Evolutionary conservation across 2,888 invertebrate species (phyloP).

Genomic region (Phorcus lineatus): DNA sequence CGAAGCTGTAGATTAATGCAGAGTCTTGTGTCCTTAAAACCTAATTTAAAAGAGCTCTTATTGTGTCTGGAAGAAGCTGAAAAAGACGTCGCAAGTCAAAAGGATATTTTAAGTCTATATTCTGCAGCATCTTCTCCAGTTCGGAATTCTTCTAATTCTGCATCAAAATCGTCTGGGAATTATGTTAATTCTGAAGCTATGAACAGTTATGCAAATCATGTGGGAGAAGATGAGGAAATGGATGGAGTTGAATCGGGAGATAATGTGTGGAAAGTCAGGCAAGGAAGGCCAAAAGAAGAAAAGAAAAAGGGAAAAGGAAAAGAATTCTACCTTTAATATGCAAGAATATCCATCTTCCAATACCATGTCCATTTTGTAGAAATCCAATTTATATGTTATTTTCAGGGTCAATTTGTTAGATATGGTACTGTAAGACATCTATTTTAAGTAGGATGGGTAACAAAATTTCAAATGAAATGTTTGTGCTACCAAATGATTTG

Average conservation of each 20-base stretch:
- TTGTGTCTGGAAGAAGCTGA: slow-evolving; percentile 43
- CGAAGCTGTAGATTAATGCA: slow-evolving; percentile 33
- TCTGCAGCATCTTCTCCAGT: slow-evolving; percentile 28
- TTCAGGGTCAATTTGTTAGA: too few species aligned
- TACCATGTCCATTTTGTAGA: too few species aligned
- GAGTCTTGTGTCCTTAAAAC: slow-evolving; percentile 38
- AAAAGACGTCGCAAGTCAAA: slow-evolving; percentile 37
- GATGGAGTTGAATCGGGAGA: slow-evolving; percentile 18
- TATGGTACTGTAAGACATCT: too few species aligned
- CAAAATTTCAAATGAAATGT: too few species aligned
- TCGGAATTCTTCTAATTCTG: neutral
- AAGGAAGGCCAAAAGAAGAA: slow-evolving; percentile 26
- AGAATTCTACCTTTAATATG: slow-evolving; percentile 42
- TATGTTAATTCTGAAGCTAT: neutral
- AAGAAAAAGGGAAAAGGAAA: slow-evolving; percentile 32
- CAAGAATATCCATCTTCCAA: too few species aligned
- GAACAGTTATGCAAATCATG: slow-evolving; percentile 6
- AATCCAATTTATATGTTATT: too few species aligned
- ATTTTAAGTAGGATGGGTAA: too few species aligned
- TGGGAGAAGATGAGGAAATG: neutral
- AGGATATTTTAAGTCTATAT: slow-evolving; percentile 29
- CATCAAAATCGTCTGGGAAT: neutral
- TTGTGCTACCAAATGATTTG: too few species aligned
- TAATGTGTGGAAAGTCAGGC: neutral
- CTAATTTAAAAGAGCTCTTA: slow-evolving; percentile 38